Evolutionary conservation across 64 coral and sea anemone genomes (phyloP).

Genomic region (Dendronephthya gigantea): DNA sequence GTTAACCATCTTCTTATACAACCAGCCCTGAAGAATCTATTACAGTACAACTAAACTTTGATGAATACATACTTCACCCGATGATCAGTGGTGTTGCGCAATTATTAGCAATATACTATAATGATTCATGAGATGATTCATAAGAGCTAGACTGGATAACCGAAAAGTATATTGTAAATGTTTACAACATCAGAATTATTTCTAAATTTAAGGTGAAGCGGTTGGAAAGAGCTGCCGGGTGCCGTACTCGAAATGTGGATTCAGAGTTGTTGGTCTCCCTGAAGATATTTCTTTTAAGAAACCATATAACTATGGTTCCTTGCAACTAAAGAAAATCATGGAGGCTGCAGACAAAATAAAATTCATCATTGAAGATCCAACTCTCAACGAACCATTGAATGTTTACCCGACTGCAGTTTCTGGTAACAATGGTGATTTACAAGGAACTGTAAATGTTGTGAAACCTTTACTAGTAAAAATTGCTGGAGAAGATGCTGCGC

Average conservation of each 20-base stretch:
- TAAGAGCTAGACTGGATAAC: too few species aligned
- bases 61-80: too few species aligned
- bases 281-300: constrained; percentile 11
- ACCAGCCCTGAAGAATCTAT: too few species aligned
- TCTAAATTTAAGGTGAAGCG: constrained; percentile 33
- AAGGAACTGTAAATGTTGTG: not conserved
- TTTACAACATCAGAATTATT: too few species aligned
- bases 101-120: too few species aligned
- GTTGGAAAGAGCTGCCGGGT: constrained; percentile 4
- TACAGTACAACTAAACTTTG: too few species aligned
- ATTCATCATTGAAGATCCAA: not conserved
- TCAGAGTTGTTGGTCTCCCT: constrained; percentile 21
- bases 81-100: too few species aligned
- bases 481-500: constrained; percentile 16
- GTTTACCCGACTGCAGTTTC: not conserved
- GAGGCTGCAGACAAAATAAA: not conserved
- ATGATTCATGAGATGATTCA: too few species aligned
- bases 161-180: too few species aligned
- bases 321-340: constrained; percentile 24
- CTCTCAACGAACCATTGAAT: not conserved
- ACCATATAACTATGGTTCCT: constrained; percentile 20
- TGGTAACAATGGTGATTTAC: too few species aligned
- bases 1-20: too few species aligned
- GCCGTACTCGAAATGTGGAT: constrained; percentile 19
- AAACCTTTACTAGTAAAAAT: constrained; percentile 4